Percentiles rank a stretch among this genome's conserved stretches.
These are phyloP conservation scores for Amorpha juglandis DNA, from an alignment of 2,888 invertebrate genomes.

Conservation along the genomic window DNA sequence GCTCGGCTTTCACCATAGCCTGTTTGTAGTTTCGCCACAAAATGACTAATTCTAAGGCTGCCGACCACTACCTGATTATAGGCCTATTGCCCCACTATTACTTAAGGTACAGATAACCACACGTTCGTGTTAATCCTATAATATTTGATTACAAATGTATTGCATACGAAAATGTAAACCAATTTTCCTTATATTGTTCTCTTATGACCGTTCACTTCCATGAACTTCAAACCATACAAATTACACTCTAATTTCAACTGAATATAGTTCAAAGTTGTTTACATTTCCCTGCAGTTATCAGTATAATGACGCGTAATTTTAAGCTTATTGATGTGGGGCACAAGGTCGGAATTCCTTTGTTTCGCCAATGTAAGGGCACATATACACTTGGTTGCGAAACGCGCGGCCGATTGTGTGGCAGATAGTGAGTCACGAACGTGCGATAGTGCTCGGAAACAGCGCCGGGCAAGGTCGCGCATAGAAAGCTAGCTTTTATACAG, in stretches of 20 bases:
- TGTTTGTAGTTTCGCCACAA: background rate
- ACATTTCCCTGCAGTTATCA: conserved; percentile 33
- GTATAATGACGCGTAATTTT: conserved; percentile 31
- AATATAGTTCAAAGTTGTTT: conserved; percentile 28
- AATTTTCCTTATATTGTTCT: conserved; percentile 43
- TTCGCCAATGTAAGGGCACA: conserved; percentile 37
- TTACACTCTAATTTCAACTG: background rate
- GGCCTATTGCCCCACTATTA: conserved; percentile 26
- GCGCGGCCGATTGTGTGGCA: conserved; percentile 27
- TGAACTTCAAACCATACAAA: conserved; percentile 3
- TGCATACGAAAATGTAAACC: conserved; percentile 43
- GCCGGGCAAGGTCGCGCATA: conserved; percentile 51
- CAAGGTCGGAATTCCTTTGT: conserved; percentile 50
- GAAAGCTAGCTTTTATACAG: conserved; percentile 44
- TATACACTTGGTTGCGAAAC: conserved; percentile 45
- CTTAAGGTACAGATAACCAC: conserved; percentile 23
- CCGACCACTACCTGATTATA: conserved; percentile 3
- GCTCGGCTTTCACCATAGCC: background rate
- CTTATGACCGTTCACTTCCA: conserved; percentile 49
- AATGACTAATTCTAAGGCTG: background rate
- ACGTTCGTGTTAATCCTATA: conserved; percentile 29
- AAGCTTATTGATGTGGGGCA: conserved; percentile 34
- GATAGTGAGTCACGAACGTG: conserved; percentile 44
- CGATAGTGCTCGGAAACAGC: conserved; percentile 40
- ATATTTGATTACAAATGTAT: conserved; percentile 42